These are phyloP conservation scores for Resseliella maxima DNA, from an alignment of 2,888 invertebrate genomes.

Conservation along the genomic window DNA sequence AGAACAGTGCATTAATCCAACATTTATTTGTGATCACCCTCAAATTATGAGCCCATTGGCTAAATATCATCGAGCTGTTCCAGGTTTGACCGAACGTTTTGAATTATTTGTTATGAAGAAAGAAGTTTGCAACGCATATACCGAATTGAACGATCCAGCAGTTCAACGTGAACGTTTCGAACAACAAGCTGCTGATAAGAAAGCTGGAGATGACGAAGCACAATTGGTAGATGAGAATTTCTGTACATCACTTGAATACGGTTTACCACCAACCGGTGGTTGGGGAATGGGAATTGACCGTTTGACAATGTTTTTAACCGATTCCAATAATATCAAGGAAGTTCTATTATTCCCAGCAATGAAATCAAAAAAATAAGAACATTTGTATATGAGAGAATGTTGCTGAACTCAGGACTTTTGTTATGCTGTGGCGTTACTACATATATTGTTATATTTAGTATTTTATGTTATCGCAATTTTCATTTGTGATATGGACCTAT, in stretches of 20 bases:
- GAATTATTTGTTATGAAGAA: constrained; percentile 97
- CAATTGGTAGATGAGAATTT: constrained; percentile 97
- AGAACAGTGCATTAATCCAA: constrained; percentile 93
- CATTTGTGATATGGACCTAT: too few relatives aligned
- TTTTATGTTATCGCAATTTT: too few relatives aligned
- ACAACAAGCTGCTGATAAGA: constrained; percentile 96
- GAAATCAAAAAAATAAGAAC: too few relatives aligned
- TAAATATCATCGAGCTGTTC: constrained; percentile 90
- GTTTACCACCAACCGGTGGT: constrained; percentile 97
- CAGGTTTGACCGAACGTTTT: constrained; percentile 95
- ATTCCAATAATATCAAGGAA: constrained; percentile 99
- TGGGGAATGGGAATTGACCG: constrained; percentile 99
- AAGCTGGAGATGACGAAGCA: constrained; percentile 98
- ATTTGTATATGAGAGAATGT: too few relatives aligned
- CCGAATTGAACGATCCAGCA: constrained; percentile 97
- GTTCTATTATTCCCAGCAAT: constrained; percentile 98
- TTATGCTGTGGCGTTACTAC: too few relatives aligned
- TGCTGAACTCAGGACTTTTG: too few relatives aligned
- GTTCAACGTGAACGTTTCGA: constrained; percentile 95
- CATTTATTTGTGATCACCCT: constrained; percentile 97
- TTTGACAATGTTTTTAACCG: constrained; percentile 97
- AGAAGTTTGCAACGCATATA: constrained; percentile 98
- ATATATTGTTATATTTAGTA: too few relatives aligned
- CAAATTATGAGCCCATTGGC: constrained; percentile 99
- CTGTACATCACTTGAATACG: constrained; percentile 97